Base-by-base conservation (phyloP, 2,888 invertebrate genomes). In the Tipula helvola region DNA sequence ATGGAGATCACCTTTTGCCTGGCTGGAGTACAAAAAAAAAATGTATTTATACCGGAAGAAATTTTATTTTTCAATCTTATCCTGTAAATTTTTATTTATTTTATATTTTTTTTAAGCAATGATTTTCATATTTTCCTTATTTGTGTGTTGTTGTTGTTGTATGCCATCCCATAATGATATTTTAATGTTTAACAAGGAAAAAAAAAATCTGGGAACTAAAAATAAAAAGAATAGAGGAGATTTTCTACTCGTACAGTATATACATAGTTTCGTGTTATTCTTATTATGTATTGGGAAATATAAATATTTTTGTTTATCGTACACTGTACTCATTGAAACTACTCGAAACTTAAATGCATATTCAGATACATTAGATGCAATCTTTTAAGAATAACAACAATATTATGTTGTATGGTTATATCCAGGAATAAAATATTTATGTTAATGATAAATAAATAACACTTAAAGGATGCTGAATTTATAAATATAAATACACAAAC, bases 391-490 rank as follows among this genome's bases (percentile, higher is more conserved):
- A 18, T 71, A 71, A 71, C 71, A 71, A 28, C 71, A 71, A 71
- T 28, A 71, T 28, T 71, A 71, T 71, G 71, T 71, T 18, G 3
- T 47, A 52, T 52, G 71, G 71, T 71, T 71, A 12, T 71, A 71
- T 71, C 28, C 71, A 8, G 71, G 52, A 28, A 71, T 71, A 18
- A 28, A 10, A 28, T 71, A 71, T 71, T 71, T 71, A 71, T 71
- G 71, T 71, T 71, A 71, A 71, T 71, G 71, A 71, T 71, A 71
- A 71, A 71, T 71, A 71, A 71, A 71, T 71, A 71, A 71, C 71
- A 71, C 71, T 71, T 71, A n/a, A 71, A 71, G 71, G 71, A 71
- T 71, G 28, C 71, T 28, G 71, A 28, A 71, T 71, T 71, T 71
- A 28, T 52, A 52, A n/a, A 10, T 52, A 52, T 71, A 18, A 3